Percentiles rank a stretch among this genome's conserved stretches.
Evolutionary conservation across 2,797 vertebrate genomes (phyloP).

Genomic region (Microcaecilia unicolor): DNA sequence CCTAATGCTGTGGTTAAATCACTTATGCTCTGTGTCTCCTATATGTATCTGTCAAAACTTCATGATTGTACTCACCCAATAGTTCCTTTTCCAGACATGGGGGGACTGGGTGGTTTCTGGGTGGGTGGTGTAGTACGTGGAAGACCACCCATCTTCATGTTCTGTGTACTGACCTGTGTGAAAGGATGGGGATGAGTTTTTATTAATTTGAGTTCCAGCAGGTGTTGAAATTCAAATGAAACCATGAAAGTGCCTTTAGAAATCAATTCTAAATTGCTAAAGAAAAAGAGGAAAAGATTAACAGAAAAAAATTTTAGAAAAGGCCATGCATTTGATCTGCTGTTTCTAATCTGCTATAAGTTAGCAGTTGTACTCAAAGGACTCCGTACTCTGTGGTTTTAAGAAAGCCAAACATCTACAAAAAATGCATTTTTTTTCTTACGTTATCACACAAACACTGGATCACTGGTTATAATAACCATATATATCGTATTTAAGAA

Average conservation of each 20-base stretch:
- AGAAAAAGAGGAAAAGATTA: slow-evolving; percentile 30
- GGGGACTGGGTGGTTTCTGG: slow-evolving; percentile 96
- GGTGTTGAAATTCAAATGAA: slow-evolving; percentile 10
- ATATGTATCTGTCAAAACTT: too few relatives aligned
- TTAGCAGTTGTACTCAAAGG: slow-evolving; percentile 59
- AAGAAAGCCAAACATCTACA: slow-evolving; percentile 6
- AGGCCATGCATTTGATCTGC: slow-evolving; percentile 50
- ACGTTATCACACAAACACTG: slow-evolving; percentile 25
- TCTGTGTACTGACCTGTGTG: slow-evolving; percentile 88
- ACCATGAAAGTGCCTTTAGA: slow-evolving; percentile 4
- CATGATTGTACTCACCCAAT: slow-evolving; percentile 78
- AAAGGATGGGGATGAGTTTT: slow-evolving; percentile 24
- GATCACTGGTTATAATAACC: slow-evolving; percentile 23
- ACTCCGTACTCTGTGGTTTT: slow-evolving; percentile 37
- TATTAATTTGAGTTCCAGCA: slow-evolving; percentile 32
- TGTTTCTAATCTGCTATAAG: slow-evolving; percentile 40
- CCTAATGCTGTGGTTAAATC: too few relatives aligned
- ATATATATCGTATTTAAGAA: too few relatives aligned
- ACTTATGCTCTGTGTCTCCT: too few relatives aligned
- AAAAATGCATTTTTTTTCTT: slow-evolving; percentile 43
- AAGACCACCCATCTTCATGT: slow-evolving; percentile 88
- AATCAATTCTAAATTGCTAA: slow-evolving; percentile 18
- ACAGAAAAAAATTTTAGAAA: slow-evolving; percentile 26
- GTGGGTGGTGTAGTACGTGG: slow-evolving; percentile 93
- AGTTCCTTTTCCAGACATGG: slow-evolving; percentile 90